Percentiles rank a stretch among this genome's conserved stretches.
These are phyloP conservation scores for Trachurus trachurus DNA, from an alignment of 2,797 vertebrate species.

Conservation along the genomic window DNA sequence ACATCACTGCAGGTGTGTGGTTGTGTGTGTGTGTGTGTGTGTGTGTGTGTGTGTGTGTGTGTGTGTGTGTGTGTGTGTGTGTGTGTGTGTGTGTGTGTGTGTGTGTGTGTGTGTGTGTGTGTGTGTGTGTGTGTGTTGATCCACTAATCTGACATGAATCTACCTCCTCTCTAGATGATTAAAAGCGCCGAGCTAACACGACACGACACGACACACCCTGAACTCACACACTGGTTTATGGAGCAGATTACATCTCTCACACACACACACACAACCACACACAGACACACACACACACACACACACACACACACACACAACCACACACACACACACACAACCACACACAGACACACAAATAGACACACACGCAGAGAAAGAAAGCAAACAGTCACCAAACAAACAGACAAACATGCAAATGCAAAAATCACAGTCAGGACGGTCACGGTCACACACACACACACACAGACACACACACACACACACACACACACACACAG, in stretches of 20 bases:
- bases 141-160: constrained; percentile 57
- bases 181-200: constrained; percentile 62
- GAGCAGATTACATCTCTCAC: constrained; percentile 46
- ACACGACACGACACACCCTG: constrained; percentile 54
- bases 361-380: background rate
- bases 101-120: constrained; percentile 18
- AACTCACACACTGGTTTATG: constrained; percentile 65
- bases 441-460: constrained; percentile 15
- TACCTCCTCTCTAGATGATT: constrained; percentile 73
- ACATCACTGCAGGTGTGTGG: no score
- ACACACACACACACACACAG: constrained; percentile 5
- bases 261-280: constrained; percentile 11
- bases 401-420: constrained; percentile 44
- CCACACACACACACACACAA: constrained; percentile 14
- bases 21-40: constrained; percentile 14
- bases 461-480: background rate
- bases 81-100: constrained; percentile 15
- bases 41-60: constrained; percentile 17
- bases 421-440: constrained; percentile 22
- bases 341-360: constrained; percentile 12
- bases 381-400: constrained; percentile 30
- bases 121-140: background rate
- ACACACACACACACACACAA: background rate
- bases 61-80: background rate
- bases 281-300: constrained; percentile 18